These are phyloP conservation scores for Calyptomena viridis DNA, from an alignment of 2,113 vertebrate genomes.

Conservation along the genomic window DNA sequence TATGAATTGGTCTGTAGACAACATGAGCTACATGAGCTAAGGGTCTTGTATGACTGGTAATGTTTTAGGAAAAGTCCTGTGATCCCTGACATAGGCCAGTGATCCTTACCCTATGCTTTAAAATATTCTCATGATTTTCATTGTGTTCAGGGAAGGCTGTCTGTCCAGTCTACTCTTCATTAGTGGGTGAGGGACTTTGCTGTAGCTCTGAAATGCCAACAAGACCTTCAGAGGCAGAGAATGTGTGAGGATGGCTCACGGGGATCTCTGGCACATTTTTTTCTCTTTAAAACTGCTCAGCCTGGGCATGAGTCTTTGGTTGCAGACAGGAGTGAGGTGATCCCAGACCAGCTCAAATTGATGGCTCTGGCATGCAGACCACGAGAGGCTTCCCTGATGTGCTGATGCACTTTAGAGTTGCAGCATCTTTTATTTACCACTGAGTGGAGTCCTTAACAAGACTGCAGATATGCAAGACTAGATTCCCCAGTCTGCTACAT, in stretches of 20 bases:
- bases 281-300: background rate
- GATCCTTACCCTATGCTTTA: background rate
- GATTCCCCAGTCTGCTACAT: background rate
- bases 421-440: conserved; percentile 19
- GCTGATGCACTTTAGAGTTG: background rate
- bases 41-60: background rate
- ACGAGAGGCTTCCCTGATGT: fast-evolving
- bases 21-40: background rate
- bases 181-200: background rate
- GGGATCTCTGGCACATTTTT: background rate
- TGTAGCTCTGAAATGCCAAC: background rate
- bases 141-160: background rate
- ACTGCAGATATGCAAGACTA: background rate
- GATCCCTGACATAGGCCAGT: background rate
- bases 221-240: background rate
- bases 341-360: fast-evolving
- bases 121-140: background rate
- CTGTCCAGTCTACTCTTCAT: background rate
- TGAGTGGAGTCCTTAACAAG: conserved; percentile 38
- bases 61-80: background rate
- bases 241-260: fast-evolving
- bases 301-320: background rate
- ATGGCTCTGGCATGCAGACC: background rate
- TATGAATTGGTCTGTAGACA: background rate
- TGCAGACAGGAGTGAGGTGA: background rate